Evolutionary conservation across 2,888 invertebrate species (phyloP), one percentile per base, ranked within the genome.

Genomic region (Drymonia ruficornis): DNA sequence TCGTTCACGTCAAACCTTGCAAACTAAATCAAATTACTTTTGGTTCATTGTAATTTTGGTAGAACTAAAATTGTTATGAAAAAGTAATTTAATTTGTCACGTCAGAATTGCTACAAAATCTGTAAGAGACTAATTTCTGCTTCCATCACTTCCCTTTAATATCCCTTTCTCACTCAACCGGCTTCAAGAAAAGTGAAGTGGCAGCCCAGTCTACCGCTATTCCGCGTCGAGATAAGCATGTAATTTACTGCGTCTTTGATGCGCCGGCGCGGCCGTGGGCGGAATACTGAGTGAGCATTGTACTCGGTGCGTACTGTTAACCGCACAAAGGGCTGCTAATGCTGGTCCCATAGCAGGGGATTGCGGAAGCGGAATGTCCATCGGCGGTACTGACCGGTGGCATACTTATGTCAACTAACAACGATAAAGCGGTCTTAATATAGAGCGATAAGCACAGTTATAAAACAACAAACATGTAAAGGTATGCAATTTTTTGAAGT

Each of bases 231-330:
- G 78, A 76, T 80, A 79, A 78, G 72, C 70, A 72, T 67, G 61
- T 71, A 71, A 77, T 76, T 78, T 78, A 78, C 70, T 72, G 72
- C 65, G 61, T 59, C 78, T 78, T 79, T 81, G 80, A 82, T 76
- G 74, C 74, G 64, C 59, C 50, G 52, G 72, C 65, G 58, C 50
- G 49, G 44, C 67, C 60, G 76, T 76, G 77, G 69, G 66, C 66
- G 67, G 83, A 81, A 83, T 84, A 81, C 76, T 61, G 63, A 81
- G 70, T 61, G 58, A 56, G 55, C 65, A 55, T 34, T 34, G 61
- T 61, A 69, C 67, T 67, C 70, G 63, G 53, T 44, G 59, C 64
- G 47, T 74, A 69, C 80, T 76, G 78, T 77, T 78, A 76, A 45
- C 42, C 56, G 55, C 47, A 78, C 78, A 79, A 79, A 78, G 76